Percentiles rank a stretch among this genome's conserved stretches.
phyloP scores from a whole-genome alignment of 2,888 invertebrate species.

The Dolomedes plantarius region DNA sequence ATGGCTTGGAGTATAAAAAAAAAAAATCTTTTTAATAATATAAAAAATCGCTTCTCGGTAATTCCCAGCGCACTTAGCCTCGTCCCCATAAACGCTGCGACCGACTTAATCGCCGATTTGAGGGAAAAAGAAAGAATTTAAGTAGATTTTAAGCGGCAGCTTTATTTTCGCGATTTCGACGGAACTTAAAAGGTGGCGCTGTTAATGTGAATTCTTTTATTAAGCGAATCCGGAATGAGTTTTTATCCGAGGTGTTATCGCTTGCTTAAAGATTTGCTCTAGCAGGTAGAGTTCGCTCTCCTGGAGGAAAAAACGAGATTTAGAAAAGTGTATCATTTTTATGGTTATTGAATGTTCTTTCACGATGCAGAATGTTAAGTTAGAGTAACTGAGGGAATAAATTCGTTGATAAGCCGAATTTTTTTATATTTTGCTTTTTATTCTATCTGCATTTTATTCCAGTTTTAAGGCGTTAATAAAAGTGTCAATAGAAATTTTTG shows the following conservation, averaged over 20 bases:
- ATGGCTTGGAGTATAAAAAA: conserved; percentile 10
- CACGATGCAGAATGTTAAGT: neutral
- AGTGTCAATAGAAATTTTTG: too few relatives aligned
- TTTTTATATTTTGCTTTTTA: too few relatives aligned
- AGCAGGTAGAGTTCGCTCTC: neutral
- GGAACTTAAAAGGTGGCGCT: conserved; percentile 13
- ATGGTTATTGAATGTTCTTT: neutral
- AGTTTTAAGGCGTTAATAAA: too few relatives aligned
- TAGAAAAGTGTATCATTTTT: neutral
- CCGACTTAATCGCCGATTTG: conserved; percentile 50
- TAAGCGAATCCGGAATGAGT: conserved; percentile 5
- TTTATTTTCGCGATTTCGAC: conserved; percentile 20
- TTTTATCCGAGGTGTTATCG: conserved; percentile 15
- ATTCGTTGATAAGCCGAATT: neutral
- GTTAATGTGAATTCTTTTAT: conserved; percentile 16
- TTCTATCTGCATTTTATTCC: too few relatives aligned
- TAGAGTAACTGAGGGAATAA: neutral
- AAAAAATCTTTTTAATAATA: neutral
- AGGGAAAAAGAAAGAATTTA: conserved; percentile 38
- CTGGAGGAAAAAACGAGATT: neutral
- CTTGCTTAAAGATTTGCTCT: conserved; percentile 7
- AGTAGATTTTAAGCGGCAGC: conserved; percentile 45
- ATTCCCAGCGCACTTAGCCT: conserved; percentile 24
- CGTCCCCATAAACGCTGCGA: conserved; percentile 37
- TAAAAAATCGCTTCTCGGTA: conserved; percentile 18